phyloP scores from a whole-genome alignment of 2,797 vertebrate species.

The Galago senegalensis region DNA sequence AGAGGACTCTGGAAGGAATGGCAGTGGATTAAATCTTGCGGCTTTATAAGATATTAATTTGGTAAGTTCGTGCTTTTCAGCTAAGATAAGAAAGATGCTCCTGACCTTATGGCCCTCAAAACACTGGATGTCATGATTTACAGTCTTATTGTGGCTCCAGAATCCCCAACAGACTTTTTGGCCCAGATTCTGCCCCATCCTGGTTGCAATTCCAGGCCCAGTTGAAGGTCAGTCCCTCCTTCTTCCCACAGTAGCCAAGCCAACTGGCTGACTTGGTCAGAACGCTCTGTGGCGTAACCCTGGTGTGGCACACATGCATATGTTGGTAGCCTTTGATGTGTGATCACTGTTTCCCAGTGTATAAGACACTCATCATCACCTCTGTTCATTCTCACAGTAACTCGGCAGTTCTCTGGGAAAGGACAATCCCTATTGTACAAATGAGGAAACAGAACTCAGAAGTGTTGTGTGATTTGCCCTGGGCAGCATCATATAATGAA shows the following conservation, averaged over 20 bases:
- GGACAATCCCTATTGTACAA: not conserved
- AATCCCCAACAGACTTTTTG: not conserved
- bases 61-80: slow-evolving; percentile 23
- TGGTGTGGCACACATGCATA: accelerated
- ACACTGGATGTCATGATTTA: not conserved
- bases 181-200: not conserved
- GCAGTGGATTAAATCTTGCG: not conserved
- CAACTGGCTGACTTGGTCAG: not conserved
- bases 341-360: not conserved
- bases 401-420: not conserved
- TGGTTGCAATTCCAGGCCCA: not conserved
- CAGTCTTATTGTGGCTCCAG: not conserved
- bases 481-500: not conserved
- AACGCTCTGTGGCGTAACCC: not conserved
- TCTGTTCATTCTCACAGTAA: not conserved
- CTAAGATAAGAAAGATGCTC: not conserved
- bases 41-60: slow-evolving; percentile 46
- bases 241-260: not conserved
- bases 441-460: not conserved
- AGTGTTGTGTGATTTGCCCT: not conserved
- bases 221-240: not conserved
- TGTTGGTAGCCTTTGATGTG: not conserved
- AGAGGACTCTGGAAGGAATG: not conserved
- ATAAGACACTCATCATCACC: not conserved
- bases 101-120: not conserved